Evolutionary conservation across 2,797 vertebrate species (phyloP).

Genomic region (Lagothrix lagotricha): DNA sequence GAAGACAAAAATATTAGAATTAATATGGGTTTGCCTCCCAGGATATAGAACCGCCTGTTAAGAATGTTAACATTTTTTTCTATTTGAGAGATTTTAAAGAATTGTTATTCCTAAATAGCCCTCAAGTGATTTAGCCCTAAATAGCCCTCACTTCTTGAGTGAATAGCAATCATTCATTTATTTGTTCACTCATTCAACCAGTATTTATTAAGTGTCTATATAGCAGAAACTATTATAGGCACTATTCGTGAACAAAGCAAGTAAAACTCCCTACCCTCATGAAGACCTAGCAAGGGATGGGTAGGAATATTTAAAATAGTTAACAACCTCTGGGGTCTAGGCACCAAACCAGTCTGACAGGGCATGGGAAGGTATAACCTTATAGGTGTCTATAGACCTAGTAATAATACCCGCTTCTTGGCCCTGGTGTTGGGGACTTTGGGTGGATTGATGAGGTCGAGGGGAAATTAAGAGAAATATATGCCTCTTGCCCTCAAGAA

Average conservation of each 20-base stretch:
- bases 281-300: neutral
- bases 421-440: neutral
- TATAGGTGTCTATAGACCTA: neutral
- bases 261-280: neutral
- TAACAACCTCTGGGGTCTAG: neutral
- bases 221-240: neutral
- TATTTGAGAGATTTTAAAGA: neutral
- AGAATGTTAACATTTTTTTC: neutral
- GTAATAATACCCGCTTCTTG: neutral
- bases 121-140: neutral
- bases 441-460: too few relatives aligned
- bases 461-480: neutral
- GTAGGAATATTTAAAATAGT: neutral
- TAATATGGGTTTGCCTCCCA: neutral
- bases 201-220: neutral
- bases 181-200: neutral
- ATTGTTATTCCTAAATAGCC: neutral
- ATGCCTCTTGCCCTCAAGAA: slow-evolving; percentile 48
- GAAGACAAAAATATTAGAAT: neutral
- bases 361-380: neutral
- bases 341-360: neutral
- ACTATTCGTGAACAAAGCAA: neutral
- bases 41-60: neutral
- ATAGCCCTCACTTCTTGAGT: neutral
- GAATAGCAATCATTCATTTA: neutral